These are phyloP conservation scores for Philonicus albiceps DNA, from an alignment of 2,888 invertebrate species.

Conservation along the genomic window DNA sequence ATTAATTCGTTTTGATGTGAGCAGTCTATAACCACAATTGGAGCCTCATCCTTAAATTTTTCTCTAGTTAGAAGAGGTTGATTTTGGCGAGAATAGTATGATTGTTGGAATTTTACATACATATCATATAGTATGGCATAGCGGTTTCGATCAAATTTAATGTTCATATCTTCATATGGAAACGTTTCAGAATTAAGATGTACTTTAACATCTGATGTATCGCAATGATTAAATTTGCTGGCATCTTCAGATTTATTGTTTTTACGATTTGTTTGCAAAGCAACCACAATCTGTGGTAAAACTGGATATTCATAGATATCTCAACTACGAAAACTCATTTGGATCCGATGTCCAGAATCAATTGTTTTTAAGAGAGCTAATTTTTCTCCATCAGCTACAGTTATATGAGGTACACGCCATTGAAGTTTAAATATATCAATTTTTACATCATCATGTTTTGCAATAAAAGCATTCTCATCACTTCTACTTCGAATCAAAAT, in stretches of 20 bases:
- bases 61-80: too few relatives aligned
- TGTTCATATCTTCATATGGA: constrained; percentile 38
- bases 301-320: constrained; percentile 42
- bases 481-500: constrained; percentile 47
- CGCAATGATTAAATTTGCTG: constrained; percentile 51
- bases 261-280: constrained; percentile 55
- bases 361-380: constrained; percentile 7
- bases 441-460: constrained; percentile 20
- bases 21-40: too few relatives aligned
- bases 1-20: too few relatives aligned
- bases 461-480: constrained; percentile 33
- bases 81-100: too few relatives aligned
- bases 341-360: constrained; percentile 1
- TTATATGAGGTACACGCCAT: constrained; percentile 50
- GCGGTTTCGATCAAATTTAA: too few relatives aligned
- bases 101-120: too few relatives aligned
- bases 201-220: constrained; percentile 56
- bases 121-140: too few relatives aligned
- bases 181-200: too few relatives aligned
- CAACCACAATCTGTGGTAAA: constrained; percentile 55
- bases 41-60: too few relatives aligned
- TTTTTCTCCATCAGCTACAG: constrained; percentile 31
- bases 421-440: constrained; percentile 48
- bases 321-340: constrained; percentile 28
- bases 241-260: constrained; percentile 54